Conservation (phyloP, 2,888 invertebrate species). For the Torymus tubicola region DNA sequence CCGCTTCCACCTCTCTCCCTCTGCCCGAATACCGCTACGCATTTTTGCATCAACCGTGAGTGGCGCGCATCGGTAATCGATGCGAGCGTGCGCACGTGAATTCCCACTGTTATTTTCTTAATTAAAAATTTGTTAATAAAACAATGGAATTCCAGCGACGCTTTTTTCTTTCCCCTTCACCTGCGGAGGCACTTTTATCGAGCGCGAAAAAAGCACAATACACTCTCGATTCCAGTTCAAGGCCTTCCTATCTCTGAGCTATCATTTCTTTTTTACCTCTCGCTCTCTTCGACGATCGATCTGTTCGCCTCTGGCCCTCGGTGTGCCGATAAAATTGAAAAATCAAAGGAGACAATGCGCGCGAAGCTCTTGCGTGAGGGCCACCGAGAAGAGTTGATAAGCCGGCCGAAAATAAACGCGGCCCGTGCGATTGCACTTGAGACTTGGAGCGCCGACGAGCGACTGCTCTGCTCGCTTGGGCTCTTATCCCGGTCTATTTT, state of each 20-base stretch:
- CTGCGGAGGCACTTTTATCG: too few species aligned
- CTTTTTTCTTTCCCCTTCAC: background rate
- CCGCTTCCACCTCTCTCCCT: background rate
- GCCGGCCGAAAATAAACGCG: slow-evolving; percentile 38
- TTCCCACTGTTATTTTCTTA: slow-evolving; percentile 37
- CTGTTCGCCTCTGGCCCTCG: background rate
- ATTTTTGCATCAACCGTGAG: slow-evolving; percentile 25
- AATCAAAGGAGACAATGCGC: slow-evolving; percentile 8
- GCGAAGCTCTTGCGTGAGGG: background rate
- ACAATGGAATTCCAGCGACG: slow-evolving; percentile 8
- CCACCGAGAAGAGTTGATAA: slow-evolving; percentile 18
- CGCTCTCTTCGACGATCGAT: background rate
- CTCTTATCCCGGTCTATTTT: slow-evolving; percentile 39
- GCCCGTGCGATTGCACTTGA: slow-evolving; percentile 20
- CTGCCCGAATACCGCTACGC: background rate
- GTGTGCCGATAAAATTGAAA: slow-evolving; percentile 24
- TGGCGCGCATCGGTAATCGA: slow-evolving; percentile 37
- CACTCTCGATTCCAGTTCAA: too few species aligned
- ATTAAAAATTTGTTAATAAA: slow-evolving; percentile 52
- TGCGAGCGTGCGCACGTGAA: slow-evolving; percentile 32
- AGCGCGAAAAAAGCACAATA: too few species aligned
- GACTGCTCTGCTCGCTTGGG: slow-evolving; percentile 17
- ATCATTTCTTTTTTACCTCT: slow-evolving; percentile 1
- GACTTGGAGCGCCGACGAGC: background rate
- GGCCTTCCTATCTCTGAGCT: too few species aligned